A percentile compares a stretch with the other conserved stretches of the same genome.
Evolutionary conservation across 2,888 invertebrate species (phyloP).

Genomic region (Xanthorhoe designata): DNA sequence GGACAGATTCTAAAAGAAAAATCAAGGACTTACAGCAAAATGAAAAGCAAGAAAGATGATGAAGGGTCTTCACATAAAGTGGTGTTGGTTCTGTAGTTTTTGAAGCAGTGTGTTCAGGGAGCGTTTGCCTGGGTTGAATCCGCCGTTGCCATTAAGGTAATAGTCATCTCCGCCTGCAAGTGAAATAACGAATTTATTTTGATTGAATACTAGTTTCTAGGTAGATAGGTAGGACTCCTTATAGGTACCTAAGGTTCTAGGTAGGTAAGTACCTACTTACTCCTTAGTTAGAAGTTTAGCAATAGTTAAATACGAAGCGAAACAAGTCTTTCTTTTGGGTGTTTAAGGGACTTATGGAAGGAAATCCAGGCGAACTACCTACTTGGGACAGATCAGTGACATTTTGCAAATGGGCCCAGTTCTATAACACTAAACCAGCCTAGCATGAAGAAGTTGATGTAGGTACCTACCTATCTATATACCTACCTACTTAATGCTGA

Average conservation of each 20-base stretch:
- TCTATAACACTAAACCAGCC: too few species aligned
- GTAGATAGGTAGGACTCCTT: background rate
- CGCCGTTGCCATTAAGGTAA: slow-evolving; percentile 61
- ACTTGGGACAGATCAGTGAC: too few species aligned
- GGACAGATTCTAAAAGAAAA: background rate
- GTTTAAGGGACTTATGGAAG: too few species aligned
- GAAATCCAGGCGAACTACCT: too few species aligned
- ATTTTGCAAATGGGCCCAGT: too few species aligned
- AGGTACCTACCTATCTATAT: too few species aligned
- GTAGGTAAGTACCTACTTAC: slow-evolving; percentile 5
- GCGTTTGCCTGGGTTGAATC: slow-evolving; percentile 77
- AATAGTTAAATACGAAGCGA: too few species aligned
- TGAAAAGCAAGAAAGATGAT: background rate
- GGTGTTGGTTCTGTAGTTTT: slow-evolving; percentile 49
- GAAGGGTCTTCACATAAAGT: slow-evolving; percentile 22
- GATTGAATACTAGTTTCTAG: background rate
- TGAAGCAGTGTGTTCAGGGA: slow-evolving; percentile 52
- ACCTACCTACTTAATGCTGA: too few species aligned
- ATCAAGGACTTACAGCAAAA: background rate
- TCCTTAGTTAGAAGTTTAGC: background rate
- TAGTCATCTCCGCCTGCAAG: slow-evolving; percentile 64
- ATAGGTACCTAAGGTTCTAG: too few species aligned
- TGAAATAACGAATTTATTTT: slow-evolving; percentile 19
- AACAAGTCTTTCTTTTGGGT: too few species aligned
- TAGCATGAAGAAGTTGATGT: too few species aligned